These are phyloP conservation scores for Trichopria drosophilae DNA, from an alignment of 2,888 invertebrate species.

Conservation along the genomic window DNA sequence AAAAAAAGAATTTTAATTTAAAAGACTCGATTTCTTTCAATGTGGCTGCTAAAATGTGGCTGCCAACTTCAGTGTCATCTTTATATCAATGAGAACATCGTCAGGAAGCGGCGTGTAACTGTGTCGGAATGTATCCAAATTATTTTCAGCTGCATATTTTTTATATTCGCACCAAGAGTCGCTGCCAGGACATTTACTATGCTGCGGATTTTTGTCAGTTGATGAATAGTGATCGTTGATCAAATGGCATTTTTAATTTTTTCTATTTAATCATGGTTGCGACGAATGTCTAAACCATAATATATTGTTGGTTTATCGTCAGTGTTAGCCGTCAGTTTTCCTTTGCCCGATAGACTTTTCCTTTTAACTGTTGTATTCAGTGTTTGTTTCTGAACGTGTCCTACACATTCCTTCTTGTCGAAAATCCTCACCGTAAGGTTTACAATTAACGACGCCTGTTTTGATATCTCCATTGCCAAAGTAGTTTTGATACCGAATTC, in stretches of 20 bases:
- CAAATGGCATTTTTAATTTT: conserved; percentile 32
- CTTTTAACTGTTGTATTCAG: conserved; percentile 16
- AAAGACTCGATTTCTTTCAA: too few relatives aligned
- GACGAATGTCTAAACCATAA: conserved; percentile 16
- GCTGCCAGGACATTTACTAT: conserved; percentile 16
- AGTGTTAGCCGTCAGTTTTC: conserved; percentile 39
- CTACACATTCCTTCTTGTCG: too few relatives aligned
- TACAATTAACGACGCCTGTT: too few relatives aligned
- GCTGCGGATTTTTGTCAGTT: conserved; percentile 17
- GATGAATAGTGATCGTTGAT: conserved; percentile 28
- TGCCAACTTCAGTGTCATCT: too few relatives aligned
- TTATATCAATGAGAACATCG: conserved; percentile 27
- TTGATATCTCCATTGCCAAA: too few relatives aligned
- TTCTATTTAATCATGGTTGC: conserved; percentile 12
- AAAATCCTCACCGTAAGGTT: too few relatives aligned
- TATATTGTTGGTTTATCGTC: conserved; percentile 25
- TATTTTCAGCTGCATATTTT: conserved; percentile 26
- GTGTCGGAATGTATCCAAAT: conserved; percentile 31
- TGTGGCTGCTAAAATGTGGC: too few relatives aligned
- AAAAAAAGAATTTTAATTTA: too few relatives aligned
- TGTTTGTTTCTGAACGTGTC: neutral
- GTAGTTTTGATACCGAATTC: conserved; percentile 29
- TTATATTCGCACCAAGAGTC: conserved; percentile 28
- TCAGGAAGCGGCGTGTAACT: conserved; percentile 29
- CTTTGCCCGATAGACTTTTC: conserved; percentile 28